phyloP scores from a whole-genome alignment of 2,797 vertebrate species.

The Passerculus sandwichensis region DNA sequence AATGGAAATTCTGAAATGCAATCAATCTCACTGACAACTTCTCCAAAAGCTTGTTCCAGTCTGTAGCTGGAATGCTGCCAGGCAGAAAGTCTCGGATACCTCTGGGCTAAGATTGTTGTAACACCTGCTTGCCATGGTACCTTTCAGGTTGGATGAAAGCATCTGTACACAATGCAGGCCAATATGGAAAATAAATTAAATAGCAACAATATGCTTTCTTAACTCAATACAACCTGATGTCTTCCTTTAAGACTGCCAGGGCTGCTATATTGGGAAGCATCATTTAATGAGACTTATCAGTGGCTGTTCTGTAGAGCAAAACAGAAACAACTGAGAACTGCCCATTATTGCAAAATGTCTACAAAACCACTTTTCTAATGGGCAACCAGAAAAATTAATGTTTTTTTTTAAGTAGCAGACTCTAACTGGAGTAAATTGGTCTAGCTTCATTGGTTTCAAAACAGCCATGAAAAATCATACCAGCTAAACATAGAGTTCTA shows the following conservation, averaged over 20 bases:
- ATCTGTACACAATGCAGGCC: conserved; percentile 34
- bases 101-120: conserved; percentile 49
- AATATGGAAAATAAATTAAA: conserved; percentile 56
- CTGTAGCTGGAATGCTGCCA: conserved; percentile 62
- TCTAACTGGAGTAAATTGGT: neutral
- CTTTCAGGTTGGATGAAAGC: conserved; percentile 29
- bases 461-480: neutral
- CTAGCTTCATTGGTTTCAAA: neutral
- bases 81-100: conserved; percentile 37
- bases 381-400: neutral
- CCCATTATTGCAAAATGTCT: neutral
- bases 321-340: neutral
- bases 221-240: neutral
- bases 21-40: conserved; percentile 74
- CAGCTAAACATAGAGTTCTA: neutral
- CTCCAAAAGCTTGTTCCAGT: conserved; percentile 62
- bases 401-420: neutral
- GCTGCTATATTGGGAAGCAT: neutral
- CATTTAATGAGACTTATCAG: neutral
- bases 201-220: conserved; percentile 10
- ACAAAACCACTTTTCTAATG: neutral
- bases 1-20: conserved; percentile 65
- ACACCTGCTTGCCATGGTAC: conserved; percentile 64
- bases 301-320: neutral
- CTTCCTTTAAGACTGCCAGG: neutral